Conservation (phyloP, 2,797 vertebrate species). For the Acrossocheilus wenchowensis region DNA sequence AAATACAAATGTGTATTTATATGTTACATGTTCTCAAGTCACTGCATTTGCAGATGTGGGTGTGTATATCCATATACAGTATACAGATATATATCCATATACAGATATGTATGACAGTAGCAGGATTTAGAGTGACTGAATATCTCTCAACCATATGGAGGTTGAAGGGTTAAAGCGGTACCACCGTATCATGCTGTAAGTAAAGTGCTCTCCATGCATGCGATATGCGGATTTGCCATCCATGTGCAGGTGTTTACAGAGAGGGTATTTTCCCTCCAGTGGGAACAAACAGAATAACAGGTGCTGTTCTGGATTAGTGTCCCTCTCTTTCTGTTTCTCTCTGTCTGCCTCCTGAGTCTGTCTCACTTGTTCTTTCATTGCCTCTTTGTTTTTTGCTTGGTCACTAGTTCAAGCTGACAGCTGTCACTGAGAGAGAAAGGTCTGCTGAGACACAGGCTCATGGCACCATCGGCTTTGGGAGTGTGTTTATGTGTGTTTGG, state of each 20-base stretch:
- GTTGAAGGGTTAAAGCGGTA: neutral
- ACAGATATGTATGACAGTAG: neutral
- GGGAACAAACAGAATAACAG: slow-evolving; percentile 35
- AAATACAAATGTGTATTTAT: neutral
- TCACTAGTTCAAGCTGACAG: slow-evolving; percentile 45
- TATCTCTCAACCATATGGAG: neutral
- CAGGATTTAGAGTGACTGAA: neutral
- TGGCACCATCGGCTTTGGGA: neutral
- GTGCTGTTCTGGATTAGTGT: slow-evolving; percentile 22
- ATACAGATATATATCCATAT: neutral
- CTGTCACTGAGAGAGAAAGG: slow-evolving; percentile 22
- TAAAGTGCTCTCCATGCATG: slow-evolving; percentile 23
- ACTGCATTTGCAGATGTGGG: neutral
- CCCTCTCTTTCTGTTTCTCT: slow-evolving; percentile 35
- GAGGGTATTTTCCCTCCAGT: neutral
- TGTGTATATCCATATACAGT: neutral
- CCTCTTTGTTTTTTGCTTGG: slow-evolving; percentile 23
- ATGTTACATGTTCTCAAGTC: neutral
- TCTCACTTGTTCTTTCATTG: slow-evolving; percentile 30
- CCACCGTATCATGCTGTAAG: slow-evolving; percentile 7
- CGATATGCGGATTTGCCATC: slow-evolving; percentile 21
- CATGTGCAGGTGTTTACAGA: slow-evolving; percentile 22
- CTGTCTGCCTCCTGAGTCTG: slow-evolving; percentile 13
- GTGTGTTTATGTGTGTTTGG: slow-evolving; percentile 14
- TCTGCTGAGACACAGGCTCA: slow-evolving; percentile 30